These are phyloP conservation scores for Sympetrum striolatum DNA, from an alignment of 2,888 invertebrate species.

Conservation along the genomic window DNA sequence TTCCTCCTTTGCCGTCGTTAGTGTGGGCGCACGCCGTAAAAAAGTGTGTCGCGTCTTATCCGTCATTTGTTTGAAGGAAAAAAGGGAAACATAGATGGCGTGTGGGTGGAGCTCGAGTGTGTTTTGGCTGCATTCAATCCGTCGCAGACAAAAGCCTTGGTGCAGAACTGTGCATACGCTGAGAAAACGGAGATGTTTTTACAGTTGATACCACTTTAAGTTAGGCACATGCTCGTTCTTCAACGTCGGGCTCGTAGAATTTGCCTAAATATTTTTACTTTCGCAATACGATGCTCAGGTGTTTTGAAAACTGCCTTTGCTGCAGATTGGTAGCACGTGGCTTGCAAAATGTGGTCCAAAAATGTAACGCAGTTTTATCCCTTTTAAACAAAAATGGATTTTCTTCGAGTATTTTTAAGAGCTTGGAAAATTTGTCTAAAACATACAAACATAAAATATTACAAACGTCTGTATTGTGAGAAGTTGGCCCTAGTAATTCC, in stretches of 20 bases:
- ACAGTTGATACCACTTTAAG: not conserved
- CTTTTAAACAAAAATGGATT: too few species aligned
- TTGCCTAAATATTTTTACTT: not conserved
- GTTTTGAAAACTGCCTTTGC: too few species aligned
- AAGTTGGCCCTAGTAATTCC: too few species aligned
- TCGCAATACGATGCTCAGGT: too few species aligned
- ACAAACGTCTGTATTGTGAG: too few species aligned
- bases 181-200: not conserved
- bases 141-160: not conserved
- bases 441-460: too few species aligned
- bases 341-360: too few species aligned
- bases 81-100: not conserved
- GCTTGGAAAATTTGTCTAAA: too few species aligned
- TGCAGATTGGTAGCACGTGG: too few species aligned
- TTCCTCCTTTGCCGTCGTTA: too few species aligned
- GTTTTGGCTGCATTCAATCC: not conserved
- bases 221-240: not conserved
- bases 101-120: not conserved
- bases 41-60: not conserved
- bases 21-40: not conserved
- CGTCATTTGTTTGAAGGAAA: not conserved
- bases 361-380: too few species aligned
- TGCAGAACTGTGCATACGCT: not conserved
- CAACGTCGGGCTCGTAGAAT: not conserved
- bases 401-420: too few species aligned